Conservation (phyloP, 2,113 vertebrate genomes). For the Zeus faber region DNA sequence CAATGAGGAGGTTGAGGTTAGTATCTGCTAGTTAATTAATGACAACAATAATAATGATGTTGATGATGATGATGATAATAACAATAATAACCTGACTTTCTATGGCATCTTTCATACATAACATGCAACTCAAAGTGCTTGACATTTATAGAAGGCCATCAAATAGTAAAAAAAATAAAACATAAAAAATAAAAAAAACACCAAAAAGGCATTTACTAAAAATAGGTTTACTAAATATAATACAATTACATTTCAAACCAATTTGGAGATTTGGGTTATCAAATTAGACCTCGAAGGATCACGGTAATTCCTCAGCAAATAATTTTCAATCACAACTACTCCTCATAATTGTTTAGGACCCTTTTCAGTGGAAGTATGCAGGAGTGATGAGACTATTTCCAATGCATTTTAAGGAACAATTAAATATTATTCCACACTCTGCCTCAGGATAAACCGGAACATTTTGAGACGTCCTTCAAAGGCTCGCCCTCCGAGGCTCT, state of each 20-base stretch:
- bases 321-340: not conserved
- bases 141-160: too few relatives aligned
- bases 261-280: too few relatives aligned
- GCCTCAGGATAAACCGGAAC: conserved; percentile 70
- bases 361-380: too few relatives aligned
- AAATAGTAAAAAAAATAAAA: too few relatives aligned
- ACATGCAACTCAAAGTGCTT: not conserved
- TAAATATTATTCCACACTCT: conserved; percentile 6
- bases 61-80: not conserved
- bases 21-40: conserved; percentile 18
- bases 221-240: too few relatives aligned
- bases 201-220: too few relatives aligned
- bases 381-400: not conserved
- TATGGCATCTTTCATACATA: not conserved
- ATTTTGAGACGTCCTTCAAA: conserved; percentile 63
- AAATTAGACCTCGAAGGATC: too few relatives aligned
- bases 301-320: too few relatives aligned
- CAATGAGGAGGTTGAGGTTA: conserved; percentile 74
- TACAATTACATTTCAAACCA: too few relatives aligned
- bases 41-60: too few relatives aligned
- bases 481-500: conserved; percentile 68
- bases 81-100: too few relatives aligned
- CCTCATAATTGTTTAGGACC: not conserved
- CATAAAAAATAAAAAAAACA: too few relatives aligned
- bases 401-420: not conserved